Conservation (phyloP, 2,888 invertebrate species). For the Adelognathus sp. region DNA sequence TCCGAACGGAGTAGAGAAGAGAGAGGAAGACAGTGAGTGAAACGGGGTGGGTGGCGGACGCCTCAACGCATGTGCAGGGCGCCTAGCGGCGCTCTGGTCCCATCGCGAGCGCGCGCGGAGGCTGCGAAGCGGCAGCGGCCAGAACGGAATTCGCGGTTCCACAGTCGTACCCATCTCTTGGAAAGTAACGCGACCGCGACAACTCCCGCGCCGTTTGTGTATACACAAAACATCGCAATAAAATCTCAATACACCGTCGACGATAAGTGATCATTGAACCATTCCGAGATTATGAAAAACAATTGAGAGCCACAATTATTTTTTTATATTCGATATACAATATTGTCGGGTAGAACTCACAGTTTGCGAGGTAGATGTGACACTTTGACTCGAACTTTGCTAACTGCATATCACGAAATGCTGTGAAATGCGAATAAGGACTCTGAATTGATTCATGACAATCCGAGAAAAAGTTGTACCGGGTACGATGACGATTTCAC, state of each 20-base stretch:
- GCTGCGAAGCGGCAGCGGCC: slow-evolving; percentile 78
- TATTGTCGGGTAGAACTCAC: background rate
- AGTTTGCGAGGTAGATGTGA: background rate
- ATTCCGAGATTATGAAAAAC: background rate
- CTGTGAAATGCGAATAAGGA: background rate
- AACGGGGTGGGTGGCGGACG: slow-evolving; percentile 66
- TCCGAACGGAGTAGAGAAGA: no score
- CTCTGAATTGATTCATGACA: slow-evolving; percentile 39
- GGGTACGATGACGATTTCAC: background rate
- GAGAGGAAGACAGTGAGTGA: slow-evolving; percentile 37
- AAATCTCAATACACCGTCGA: background rate
- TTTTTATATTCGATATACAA: slow-evolving; percentile 16
- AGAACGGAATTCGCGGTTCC: slow-evolving; percentile 79
- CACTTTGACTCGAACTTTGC: background rate
- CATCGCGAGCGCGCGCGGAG: slow-evolving; percentile 73
- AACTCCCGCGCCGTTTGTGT: slow-evolving; percentile 48
- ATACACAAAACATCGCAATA: slow-evolving; percentile 22
- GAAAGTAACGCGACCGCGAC: slow-evolving; percentile 71
- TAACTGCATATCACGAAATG: background rate
- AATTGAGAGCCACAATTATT: background rate
- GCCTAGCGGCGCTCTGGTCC: slow-evolving; percentile 78
- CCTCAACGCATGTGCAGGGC: slow-evolving; percentile 81
- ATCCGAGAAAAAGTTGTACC: background rate
- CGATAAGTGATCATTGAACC: slow-evolving; percentile 3
- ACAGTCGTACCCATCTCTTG: slow-evolving; percentile 80